Evolutionary conservation across 2,797 vertebrate genomes (phyloP).

Genomic region (Dallia pectoralis): DNA sequence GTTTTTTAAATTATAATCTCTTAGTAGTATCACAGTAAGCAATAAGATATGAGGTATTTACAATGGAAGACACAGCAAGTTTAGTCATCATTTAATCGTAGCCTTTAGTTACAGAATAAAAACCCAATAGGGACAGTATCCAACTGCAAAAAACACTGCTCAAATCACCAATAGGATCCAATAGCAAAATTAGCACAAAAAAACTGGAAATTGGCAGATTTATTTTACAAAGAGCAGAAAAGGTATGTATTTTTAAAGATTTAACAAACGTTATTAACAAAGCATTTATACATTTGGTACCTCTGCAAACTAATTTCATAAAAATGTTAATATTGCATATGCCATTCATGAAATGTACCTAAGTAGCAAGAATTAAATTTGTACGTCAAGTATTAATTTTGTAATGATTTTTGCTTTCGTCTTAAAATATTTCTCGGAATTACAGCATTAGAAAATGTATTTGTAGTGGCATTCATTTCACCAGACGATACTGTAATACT

Average conservation of each 20-base stretch:
- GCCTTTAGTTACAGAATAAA: slow-evolving; percentile 89
- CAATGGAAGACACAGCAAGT: slow-evolving; percentile 93
- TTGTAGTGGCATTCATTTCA: slow-evolving; percentile 75
- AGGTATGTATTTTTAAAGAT: slow-evolving; percentile 77
- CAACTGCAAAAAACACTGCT: slow-evolving; percentile 90
- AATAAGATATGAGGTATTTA: slow-evolving; percentile 87
- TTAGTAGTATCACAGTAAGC: slow-evolving; percentile 87
- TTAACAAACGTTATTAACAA: slow-evolving; percentile 88
- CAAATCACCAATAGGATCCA: slow-evolving; percentile 84
- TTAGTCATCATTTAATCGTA: slow-evolving; percentile 83
- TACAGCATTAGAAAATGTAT: slow-evolving; percentile 76
- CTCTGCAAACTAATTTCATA: slow-evolving; percentile 92
- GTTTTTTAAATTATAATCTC: slow-evolving; percentile 85
- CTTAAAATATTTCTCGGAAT: slow-evolving; percentile 64
- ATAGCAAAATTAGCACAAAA: slow-evolving; percentile 83
- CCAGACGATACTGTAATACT: slow-evolving; percentile 60
- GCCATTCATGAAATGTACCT: slow-evolving; percentile 91
- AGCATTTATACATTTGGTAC: slow-evolving; percentile 96
- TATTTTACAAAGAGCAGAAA: slow-evolving; percentile 88
- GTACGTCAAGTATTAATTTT: slow-evolving; percentile 33
- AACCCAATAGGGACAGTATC: slow-evolving; percentile 74
- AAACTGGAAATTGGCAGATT: slow-evolving; percentile 82
- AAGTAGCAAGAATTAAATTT: slow-evolving; percentile 74
- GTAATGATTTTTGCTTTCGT: slow-evolving; percentile 57
- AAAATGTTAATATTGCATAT: slow-evolving; percentile 99